Conservation (phyloP, 2,888 invertebrate species). For the Plebejus argus region DNA sequence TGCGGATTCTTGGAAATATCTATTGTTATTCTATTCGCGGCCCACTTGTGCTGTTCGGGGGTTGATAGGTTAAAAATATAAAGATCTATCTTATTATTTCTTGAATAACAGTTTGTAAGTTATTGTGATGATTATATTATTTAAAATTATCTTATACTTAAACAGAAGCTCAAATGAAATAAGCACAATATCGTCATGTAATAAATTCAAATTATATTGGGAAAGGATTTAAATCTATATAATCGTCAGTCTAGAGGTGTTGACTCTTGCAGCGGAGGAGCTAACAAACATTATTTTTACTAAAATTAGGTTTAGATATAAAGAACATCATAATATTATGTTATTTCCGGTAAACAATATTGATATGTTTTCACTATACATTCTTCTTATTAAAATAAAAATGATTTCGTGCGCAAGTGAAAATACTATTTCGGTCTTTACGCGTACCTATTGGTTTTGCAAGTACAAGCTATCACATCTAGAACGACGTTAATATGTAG, state of each 20-base stretch:
- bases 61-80: too few relatives aligned
- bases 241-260: not conserved
- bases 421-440: not conserved
- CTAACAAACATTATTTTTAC: not conserved
- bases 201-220: not conserved
- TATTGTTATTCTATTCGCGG: too few relatives aligned
- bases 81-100: not conserved
- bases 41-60: too few relatives aligned
- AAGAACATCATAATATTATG: not conserved
- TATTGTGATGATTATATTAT: not conserved
- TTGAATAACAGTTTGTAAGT: not conserved
- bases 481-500: not conserved
- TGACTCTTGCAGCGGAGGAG: not conserved
- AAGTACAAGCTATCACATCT: not conserved
- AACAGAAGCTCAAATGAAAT: not conserved
- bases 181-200: not conserved
- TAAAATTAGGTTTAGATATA: not conserved
- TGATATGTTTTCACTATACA: too few relatives aligned
- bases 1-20: too few relatives aligned
- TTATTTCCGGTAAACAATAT: too few relatives aligned
- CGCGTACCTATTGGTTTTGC: not conserved
- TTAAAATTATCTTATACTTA: not conserved
- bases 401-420: too few relatives aligned
- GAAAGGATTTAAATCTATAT: constrained; percentile 14
- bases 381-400: too few relatives aligned